Conservation (phyloP, 2,797 vertebrate genomes). For the Acropternis orthonyx region DNA sequence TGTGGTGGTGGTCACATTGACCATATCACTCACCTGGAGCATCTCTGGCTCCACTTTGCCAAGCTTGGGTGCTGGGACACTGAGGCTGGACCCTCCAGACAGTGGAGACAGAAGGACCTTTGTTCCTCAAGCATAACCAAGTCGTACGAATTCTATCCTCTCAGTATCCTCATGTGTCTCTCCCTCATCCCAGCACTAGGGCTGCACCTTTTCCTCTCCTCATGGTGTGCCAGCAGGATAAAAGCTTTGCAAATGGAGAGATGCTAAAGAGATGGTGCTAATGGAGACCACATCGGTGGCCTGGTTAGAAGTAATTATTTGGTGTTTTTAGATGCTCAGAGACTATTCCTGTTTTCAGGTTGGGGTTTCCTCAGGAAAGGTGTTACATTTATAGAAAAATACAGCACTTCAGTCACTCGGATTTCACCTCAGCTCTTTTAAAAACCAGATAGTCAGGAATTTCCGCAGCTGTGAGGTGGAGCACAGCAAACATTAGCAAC, state of each 20-base stretch:
- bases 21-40: background rate
- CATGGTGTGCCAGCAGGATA: rapidly evolving
- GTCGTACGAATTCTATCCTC: background rate
- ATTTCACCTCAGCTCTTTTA: slow-evolving; percentile 18
- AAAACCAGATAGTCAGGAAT: slow-evolving; percentile 52
- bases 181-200: background rate
- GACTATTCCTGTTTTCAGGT: background rate
- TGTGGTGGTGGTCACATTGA: rapidly evolving
- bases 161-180: background rate
- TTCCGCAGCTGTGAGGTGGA: slow-evolving; percentile 39
- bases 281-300: background rate
- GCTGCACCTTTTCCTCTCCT: background rate
- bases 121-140: rapidly evolving
- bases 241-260: background rate
- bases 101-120: background rate
- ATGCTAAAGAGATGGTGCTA: background rate
- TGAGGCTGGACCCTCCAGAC: background rate
- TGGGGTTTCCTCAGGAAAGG: slow-evolving; percentile 19
- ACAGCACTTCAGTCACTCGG: background rate
- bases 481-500: background rate
- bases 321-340: background rate
- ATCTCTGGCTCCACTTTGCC: background rate
- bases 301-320: background rate
- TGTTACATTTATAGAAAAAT: background rate
- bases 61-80: background rate